These are phyloP conservation scores for Oegoconia quadripuncta DNA, from an alignment of 2,888 invertebrate genomes.

Conservation along the genomic window DNA sequence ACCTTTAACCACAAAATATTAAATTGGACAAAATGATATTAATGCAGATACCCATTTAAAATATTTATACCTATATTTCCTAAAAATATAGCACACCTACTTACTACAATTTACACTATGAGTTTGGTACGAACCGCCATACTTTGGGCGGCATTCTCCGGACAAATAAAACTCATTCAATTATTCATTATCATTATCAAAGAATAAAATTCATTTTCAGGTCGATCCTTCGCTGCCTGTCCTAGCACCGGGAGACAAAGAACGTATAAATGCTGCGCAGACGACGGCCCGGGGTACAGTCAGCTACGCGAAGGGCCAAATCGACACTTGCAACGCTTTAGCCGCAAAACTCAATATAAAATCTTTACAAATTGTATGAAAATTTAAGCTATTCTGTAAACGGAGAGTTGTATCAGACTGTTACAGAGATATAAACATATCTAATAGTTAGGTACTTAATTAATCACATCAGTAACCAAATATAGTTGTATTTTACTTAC, in stretches of 20 bases:
- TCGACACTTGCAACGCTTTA: constrained; percentile 81
- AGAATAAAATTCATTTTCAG: constrained; percentile 42
- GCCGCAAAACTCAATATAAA: constrained; percentile 77
- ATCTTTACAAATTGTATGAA: constrained; percentile 36
- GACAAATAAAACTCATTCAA: no score
- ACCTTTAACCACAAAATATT: no score
- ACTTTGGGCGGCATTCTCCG: no score
- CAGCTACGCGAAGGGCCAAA: constrained; percentile 86
- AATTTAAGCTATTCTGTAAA: neutral
- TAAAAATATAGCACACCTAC: no score
- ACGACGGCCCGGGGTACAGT: constrained; percentile 87
- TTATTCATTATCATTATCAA: neutral
- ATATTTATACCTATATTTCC: no score
- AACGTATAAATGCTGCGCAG: constrained; percentile 81
- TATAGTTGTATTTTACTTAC: no score
- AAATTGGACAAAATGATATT: no score
- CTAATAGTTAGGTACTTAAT: neutral
- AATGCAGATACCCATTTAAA: no score
- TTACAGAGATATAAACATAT: neutral
- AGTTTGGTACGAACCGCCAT: no score
- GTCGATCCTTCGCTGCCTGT: constrained; percentile 83
- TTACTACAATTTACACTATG: no score
- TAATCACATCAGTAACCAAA: no score
- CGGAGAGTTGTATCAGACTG: neutral
- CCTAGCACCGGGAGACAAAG: constrained; percentile 92